phyloP scores from a whole-genome alignment of 2,797 vertebrate species.

The Scarus forsteni region DNA sequence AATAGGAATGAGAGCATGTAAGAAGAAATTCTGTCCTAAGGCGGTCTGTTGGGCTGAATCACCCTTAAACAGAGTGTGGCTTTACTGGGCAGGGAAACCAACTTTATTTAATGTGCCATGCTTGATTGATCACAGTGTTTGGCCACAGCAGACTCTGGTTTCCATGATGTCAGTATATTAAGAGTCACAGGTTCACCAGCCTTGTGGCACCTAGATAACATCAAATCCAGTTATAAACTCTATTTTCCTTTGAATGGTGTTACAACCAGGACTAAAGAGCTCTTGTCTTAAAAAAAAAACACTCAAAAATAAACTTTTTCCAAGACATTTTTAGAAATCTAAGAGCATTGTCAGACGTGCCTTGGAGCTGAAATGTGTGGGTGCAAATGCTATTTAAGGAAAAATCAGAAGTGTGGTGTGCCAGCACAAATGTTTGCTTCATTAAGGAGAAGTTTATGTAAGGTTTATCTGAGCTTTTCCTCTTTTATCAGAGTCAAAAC shows the following conservation, averaged over 20 bases:
- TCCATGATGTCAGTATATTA: conserved; percentile 7
- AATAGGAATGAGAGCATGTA: background rate
- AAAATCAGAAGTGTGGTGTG: conserved; percentile 3
- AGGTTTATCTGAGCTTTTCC: conserved; percentile 2
- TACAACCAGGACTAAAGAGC: background rate
- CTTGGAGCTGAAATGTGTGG: conserved; percentile 7
- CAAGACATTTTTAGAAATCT: conserved; percentile 1
- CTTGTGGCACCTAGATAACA: conserved; percentile 15
- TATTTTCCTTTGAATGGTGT: background rate
- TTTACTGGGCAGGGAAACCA: background rate
- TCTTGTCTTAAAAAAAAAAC: conserved; percentile 7
- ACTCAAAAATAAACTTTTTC: conserved; percentile 12
- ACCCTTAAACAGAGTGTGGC: background rate
- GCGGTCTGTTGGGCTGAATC: background rate
- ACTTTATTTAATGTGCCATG: background rate
- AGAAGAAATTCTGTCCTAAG: conserved; percentile 10
- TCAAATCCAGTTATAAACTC: background rate
- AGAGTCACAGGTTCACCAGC: background rate
- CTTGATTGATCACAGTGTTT: background rate
- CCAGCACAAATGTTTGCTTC: conserved; percentile 9
- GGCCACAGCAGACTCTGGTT: background rate
- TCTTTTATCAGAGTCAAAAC: background rate
- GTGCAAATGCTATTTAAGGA: conserved; percentile 31
- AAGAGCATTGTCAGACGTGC: conserved; percentile 6
- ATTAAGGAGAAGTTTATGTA: conserved; percentile 7